Base-by-base conservation (phyloP, 2,797 vertebrate species). In the Furcifer pardalis region DNA sequence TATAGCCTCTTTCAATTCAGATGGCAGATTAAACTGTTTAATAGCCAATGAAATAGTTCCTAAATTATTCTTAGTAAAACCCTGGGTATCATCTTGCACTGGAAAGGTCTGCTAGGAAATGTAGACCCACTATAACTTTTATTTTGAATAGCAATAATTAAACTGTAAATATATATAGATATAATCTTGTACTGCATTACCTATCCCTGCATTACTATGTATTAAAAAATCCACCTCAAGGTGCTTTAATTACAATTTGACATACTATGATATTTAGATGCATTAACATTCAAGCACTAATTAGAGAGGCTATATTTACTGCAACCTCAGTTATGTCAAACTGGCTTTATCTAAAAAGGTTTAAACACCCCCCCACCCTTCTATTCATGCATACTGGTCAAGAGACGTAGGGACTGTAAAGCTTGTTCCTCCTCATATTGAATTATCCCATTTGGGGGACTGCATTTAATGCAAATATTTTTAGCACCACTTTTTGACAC, bases 261-360 rank as follows among this genome's bases (percentile, higher is more conserved):
- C 23, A 9, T 52, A 49, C 83, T 83, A 88, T 82, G 89, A 62
- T 71, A 86, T 74, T 83, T 85, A 90, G 77, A 63, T 4, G 83
- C 89, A 90, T n/a, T 3, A 82, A 91, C 90, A 91, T 87, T 89
- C 0, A 72, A 85, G 65, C 82, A 86, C 78, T 86, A 9, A 78
- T 81, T 46, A 69, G 63, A 90, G 62, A 87, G 10, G 25, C 65
- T 71, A 84, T 79, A 69, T 82, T 81, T 86, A 74, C 78, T 87
- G 87, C 84, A 90, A 77, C 52, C 89, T 88, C 86, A 90, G 84
- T 40, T 84, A 91, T 86, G 74, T 88, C 60, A 82, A 79, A 86
- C 71, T 4, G 88, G 86, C 85, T 88, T 90, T 89, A 89, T 79
- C 82, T 88, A 83, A 90, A 91, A 90, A 77, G 80, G 46, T 63